Evolutionary conservation across 2,113 vertebrate species (phyloP).

Genomic region (Gorsachius goisagi): DNA sequence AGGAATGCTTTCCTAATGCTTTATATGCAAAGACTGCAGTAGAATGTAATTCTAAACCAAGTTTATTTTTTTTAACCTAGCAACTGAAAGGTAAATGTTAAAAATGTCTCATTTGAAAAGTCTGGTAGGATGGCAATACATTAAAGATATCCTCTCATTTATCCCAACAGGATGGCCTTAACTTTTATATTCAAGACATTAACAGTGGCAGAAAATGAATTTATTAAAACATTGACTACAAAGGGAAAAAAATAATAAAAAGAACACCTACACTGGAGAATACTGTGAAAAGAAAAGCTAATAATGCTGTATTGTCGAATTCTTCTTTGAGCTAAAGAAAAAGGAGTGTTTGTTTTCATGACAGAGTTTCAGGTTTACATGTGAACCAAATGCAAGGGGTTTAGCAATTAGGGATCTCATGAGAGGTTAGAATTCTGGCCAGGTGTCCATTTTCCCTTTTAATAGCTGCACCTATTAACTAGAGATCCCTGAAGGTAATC

Average conservation of each 20-base stretch:
- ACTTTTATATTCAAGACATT: neutral
- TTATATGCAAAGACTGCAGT: neutral
- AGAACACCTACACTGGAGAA: neutral
- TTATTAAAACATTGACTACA: neutral
- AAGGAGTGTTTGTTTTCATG: neutral
- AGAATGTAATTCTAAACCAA: neutral
- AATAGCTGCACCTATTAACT: neutral
- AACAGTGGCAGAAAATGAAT: neutral
- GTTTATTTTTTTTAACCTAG: neutral
- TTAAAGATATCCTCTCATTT: neutral
- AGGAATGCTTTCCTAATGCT: neutral
- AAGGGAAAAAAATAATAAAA: neutral
- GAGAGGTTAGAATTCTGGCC: neutral
- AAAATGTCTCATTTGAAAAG: neutral
- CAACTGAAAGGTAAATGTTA: neutral
- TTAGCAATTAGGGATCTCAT: neutral
- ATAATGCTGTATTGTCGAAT: neutral
- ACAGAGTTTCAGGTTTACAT: neutral
- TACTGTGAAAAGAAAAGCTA: neutral
- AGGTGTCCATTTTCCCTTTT: neutral
- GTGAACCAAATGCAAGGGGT: neutral
- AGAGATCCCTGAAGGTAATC: neutral
- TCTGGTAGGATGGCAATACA: neutral
- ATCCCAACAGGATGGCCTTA: neutral
- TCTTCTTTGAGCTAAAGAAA: neutral